Base-by-base conservation (phyloP, 2,888 invertebrate genomes). In the Brenthis daphne region DNA sequence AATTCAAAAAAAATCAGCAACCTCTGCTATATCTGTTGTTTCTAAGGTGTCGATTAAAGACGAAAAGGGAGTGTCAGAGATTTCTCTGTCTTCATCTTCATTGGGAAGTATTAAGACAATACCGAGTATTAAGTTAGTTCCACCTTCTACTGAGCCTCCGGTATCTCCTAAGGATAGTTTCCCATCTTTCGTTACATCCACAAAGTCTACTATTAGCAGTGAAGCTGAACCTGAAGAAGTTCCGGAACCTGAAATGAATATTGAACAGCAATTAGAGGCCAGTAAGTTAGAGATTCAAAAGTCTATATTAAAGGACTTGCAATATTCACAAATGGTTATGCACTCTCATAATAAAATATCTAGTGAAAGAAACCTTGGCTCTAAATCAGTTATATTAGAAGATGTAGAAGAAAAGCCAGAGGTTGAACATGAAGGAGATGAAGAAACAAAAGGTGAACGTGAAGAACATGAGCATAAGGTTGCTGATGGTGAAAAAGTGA, bases 261-360 rank as follows among this genome's bases (percentile, higher is more conserved):
- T 90, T 0, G 83, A 84, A 12, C 85, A 84, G 71, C 74, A 81
- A 71, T 72, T 90, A 6, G 88, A 81, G 60, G 76, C 77, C 0
- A 90, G 91, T 73, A 92, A 87, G 75, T 50, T 85, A 8, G 87
- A 90, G 70, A 85, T 87, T 58, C 89, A 88, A 69, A 92, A 84
- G 73, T 89, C 90, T 16, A 84, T 92, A 67, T 81, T 92, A 79
- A 88, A 85, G 77, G 91, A 90, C 69, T 78, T 91, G 48, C 85
- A 82, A 5, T 82, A 83, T 53, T 88, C 90, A 3, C 83, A 87
- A 68, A 77, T 78, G 69, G 73, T 78, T 3, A 65, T 85, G 16
- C 74, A 78, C 6, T 85, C 86, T 0, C 79, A 80, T 68, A 69
- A 76, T 3, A 80, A 71, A 60, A 60, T 84, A 11, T 68, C 72